Percentiles rank a stretch among this genome's conserved stretches.
Evolutionary conservation across 2,888 invertebrate species (phyloP).

Genomic region (Apodemia duryi): DNA sequence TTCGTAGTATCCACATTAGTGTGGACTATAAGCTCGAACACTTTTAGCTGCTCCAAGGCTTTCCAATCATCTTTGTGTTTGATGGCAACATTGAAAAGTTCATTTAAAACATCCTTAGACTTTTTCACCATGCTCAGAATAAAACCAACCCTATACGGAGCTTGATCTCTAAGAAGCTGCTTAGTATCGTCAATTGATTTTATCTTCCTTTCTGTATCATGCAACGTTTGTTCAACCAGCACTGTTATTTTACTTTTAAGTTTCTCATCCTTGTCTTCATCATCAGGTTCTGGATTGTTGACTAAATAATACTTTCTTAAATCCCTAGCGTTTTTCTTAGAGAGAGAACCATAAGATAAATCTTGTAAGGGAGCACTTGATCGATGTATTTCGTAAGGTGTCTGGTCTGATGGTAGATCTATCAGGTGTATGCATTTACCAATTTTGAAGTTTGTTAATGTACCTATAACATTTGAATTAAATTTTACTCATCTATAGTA

Average conservation of each 20-base stretch:
- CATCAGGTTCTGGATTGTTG: constrained; percentile 21
- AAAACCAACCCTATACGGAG: constrained; percentile 56
- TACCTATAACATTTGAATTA: constrained; percentile 9
- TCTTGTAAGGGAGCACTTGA: neutral
- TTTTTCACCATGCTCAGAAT: constrained; percentile 60
- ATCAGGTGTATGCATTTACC: constrained; percentile 9
- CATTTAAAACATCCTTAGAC: constrained; percentile 53
- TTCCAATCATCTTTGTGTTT: constrained; percentile 61
- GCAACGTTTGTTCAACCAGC: constrained; percentile 54
- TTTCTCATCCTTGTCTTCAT: constrained; percentile 45
- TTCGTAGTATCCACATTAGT: constrained; percentile 64
- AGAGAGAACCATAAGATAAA: neutral
- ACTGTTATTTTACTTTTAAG: constrained; percentile 53
- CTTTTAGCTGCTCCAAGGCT: constrained; percentile 59
- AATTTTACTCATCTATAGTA: too few species aligned
- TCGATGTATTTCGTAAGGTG: neutral
- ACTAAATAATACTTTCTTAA: constrained; percentile 32
- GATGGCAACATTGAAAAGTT: constrained; percentile 61
- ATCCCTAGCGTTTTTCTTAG: constrained; percentile 20
- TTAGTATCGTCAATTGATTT: constrained; percentile 43
- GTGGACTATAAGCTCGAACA: constrained; percentile 62
- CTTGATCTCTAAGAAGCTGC: constrained; percentile 35
- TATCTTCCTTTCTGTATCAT: constrained; percentile 52
- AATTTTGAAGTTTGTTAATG: constrained; percentile 9
- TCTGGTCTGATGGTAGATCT: constrained; percentile 4